Base-by-base conservation (phyloP, 2,797 vertebrate genomes). In the Schizopygopsis pylzovi region DNA sequence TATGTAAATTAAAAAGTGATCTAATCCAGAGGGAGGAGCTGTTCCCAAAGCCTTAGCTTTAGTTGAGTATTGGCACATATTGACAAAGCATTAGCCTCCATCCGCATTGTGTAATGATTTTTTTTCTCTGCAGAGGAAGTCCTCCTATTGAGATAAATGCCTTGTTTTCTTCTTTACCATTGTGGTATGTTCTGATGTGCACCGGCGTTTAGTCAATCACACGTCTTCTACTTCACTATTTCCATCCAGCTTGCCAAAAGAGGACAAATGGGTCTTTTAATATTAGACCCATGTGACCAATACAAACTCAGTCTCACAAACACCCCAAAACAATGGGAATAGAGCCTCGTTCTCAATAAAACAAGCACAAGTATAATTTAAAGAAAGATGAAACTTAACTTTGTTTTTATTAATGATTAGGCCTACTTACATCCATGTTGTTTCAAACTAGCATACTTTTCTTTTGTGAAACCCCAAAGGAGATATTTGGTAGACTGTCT, bases 71-170 rank as follows among this genome's bases (percentile, higher is more conserved):
- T 85, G 83, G 68, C 67, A 52, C 70, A 79, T 81, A 78, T 88
- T 86, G 79, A 85, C 83, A 80, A 67, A 63, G 83, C 81, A 79
- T 84, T 83, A 85, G 73, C 43, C 87, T 84, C 73, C 72, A 79
- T 86, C 70, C 63, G 45, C 86, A 88, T 81, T 81, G 80, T 76
- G 86, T 86, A 89, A 86, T 81, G 85, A 39, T 65, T 83, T 56
- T 49, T 28, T 25, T n/a, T 54, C 52, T 68, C 20, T 54, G 47
- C 81, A 87, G 81, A 88, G 80, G 77, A 90, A 88, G 88, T 88
- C 49, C 47, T 81, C 72, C 85, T 73, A 89, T 87, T 89, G 84
- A 90, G 84, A 89, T 89, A 86, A 90, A 90, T 85, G 86, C 71
- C 56, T 88, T 83, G 79, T 90, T 88, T 90, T 90, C 78, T 67